A percentile compares a stretch with the other conserved stretches of the same genome.
These are phyloP conservation scores for Cinara cedri DNA, from an alignment of 2,888 invertebrate genomes.

Conservation along the genomic window DNA sequence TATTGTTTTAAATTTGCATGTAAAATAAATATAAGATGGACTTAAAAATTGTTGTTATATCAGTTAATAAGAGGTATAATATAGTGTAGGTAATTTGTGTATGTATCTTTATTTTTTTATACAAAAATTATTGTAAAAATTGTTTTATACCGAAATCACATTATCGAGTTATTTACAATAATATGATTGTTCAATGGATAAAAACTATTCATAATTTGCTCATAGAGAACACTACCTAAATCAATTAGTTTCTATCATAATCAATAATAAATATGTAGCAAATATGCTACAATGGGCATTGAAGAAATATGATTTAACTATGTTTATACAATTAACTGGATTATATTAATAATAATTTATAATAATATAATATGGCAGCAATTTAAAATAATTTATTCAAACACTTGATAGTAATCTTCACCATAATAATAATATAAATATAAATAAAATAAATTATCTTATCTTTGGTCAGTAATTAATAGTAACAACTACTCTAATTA, in stretches of 20 bases:
- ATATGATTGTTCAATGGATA: no score
- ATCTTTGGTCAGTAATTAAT: slow-evolving; percentile 34
- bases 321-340: slow-evolving; percentile 28
- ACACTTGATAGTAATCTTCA: neutral
- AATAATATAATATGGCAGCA: slow-evolving; percentile 1
- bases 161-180: no score
- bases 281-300: no score
- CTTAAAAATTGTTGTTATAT: slow-evolving; percentile 14
- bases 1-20: neutral
- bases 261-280: no score
- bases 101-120: neutral
- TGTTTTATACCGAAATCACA: no score
- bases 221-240: no score
- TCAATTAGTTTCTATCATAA: no score
- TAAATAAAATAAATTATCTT: slow-evolving; percentile 7
- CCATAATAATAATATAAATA: neutral
- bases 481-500: neutral
- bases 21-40: neutral
- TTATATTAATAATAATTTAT: neutral
- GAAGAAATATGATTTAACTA: neutral
- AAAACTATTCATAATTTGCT: no score
- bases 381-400: neutral
- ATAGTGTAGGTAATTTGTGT: slow-evolving; percentile 1
- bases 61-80: neutral
- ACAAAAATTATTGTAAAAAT: no score